Evolutionary conservation across 2,113 vertebrate species (phyloP), one percentile per base, ranked within the genome.

Genomic region (Megaleporinus macrocephalus): DNA sequence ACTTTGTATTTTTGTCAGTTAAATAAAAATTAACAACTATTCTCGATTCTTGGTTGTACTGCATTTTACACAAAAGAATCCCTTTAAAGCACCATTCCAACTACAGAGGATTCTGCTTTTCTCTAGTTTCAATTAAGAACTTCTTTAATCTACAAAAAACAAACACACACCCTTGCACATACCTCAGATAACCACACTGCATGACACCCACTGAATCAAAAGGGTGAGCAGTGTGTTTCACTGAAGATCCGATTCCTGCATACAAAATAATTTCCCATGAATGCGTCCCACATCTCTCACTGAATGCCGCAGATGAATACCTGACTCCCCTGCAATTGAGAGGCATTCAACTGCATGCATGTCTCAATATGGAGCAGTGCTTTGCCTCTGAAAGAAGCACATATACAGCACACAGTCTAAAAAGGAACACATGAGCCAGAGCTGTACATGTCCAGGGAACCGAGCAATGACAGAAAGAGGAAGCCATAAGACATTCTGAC

Each of bases 381-480:
- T 47, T n/a, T 27, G 22, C 30, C 66, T 57, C 20, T 49, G 71
- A 75, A 30, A 68, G 12, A 57, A 69, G 69, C 24, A 65, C 44
- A 73, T 30, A 76, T 27, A 82, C 73, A 82, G 73, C 51, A 71
- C 61, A 59, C 14, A 41, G 49, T 26, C 5, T 12, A 79, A 59
- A 68, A 70, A 78, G 65, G 30, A 68, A 68, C 20, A 10, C 36
- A 3, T 13, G 33, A 44, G 14, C 66, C 66, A 44, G 29, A 74
- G 9, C 18, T 36, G 13, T 41, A 18, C 22, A 55, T 9, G 11
- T 61, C 24, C 15, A 51, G 20, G 24, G n/a, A 73, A 73, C 1
- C 71, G 33, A 73, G 80, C 33, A 33, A 80, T 75, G 83, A 90
- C 75, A 85, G 85, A 82, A 79, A 82, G 74, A 74, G 73, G 30